Conservation (phyloP, 2,888 invertebrate genomes). For the Acleris emargana region DNA sequence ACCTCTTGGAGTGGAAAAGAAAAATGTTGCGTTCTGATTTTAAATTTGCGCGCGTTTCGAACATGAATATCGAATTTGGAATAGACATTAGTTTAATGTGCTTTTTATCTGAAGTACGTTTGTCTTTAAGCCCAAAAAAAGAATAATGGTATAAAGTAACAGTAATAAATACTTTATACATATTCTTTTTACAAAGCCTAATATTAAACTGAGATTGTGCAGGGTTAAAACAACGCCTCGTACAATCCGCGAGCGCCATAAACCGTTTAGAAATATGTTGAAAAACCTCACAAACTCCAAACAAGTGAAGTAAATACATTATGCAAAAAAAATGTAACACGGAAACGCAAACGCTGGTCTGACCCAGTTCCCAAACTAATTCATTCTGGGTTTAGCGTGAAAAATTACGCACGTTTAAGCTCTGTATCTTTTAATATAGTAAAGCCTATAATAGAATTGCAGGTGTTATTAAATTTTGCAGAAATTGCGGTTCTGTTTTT, state of each 20-base stretch:
- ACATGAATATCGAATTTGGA: constrained; percentile 3
- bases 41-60: constrained; percentile 4
- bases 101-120: no score
- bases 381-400: constrained; percentile 29
- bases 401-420: constrained; percentile 36
- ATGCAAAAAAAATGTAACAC: constrained; percentile 31
- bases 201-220: not conserved
- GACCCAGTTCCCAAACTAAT: constrained; percentile 34
- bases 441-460: constrained; percentile 18
- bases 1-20: constrained; percentile 18
- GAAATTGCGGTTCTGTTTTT: not conserved
- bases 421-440: constrained; percentile 33
- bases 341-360: constrained; percentile 22
- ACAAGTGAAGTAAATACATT: constrained; percentile 37
- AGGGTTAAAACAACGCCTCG: constrained; percentile 6
- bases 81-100: not conserved
- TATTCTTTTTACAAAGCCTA: not conserved
- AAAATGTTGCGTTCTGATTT: constrained; percentile 26
- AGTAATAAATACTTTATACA: no score
- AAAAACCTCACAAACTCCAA: constrained; percentile 32
- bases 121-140: no score
- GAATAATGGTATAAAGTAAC: no score
- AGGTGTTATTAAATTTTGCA: constrained; percentile 17
- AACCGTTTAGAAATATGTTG: constrained; percentile 28
- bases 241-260: constrained; percentile 5